Percentiles rank a stretch among this genome's conserved stretches.
Evolutionary conservation across 2,888 invertebrate species (phyloP).

Genomic region (Synanthedon tipuliformis): DNA sequence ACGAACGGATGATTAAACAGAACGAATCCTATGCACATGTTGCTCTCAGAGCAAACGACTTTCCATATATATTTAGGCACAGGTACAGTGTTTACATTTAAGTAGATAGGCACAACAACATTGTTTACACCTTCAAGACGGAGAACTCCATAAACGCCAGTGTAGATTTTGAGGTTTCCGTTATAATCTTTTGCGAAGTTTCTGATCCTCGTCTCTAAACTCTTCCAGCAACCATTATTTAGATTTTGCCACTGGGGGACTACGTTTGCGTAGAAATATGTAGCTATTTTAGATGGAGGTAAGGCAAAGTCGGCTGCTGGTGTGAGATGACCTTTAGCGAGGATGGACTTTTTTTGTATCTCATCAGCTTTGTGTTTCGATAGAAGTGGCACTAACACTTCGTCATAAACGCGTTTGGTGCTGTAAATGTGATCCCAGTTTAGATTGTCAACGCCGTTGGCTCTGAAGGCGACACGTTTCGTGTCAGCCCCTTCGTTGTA

Average conservation of each 20-base stretch:
- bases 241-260: not conserved
- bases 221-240: not conserved
- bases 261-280: conserved; percentile 59
- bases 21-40: not conserved
- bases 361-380: not conserved
- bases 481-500: not conserved
- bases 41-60: not conserved
- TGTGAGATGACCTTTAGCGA: not conserved
- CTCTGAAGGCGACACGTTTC: not conserved
- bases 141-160: conserved; percentile 31
- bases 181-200: conserved; percentile 9
- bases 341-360: not conserved
- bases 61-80: not conserved
- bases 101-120: not conserved
- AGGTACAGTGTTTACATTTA: not conserved
- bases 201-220: not conserved
- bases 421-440: not conserved
- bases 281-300: conserved; percentile 28
- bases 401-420: not conserved
- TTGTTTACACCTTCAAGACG: not conserved
- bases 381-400: not conserved
- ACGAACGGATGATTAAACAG: not conserved
- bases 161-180: conserved; percentile 39
- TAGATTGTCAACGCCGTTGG: not conserved
- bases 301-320: not conserved